Evolutionary conservation across 2,797 vertebrate genomes (phyloP), one percentile per base, ranked within the genome.

Genomic region (Chelon auratus): DNA sequence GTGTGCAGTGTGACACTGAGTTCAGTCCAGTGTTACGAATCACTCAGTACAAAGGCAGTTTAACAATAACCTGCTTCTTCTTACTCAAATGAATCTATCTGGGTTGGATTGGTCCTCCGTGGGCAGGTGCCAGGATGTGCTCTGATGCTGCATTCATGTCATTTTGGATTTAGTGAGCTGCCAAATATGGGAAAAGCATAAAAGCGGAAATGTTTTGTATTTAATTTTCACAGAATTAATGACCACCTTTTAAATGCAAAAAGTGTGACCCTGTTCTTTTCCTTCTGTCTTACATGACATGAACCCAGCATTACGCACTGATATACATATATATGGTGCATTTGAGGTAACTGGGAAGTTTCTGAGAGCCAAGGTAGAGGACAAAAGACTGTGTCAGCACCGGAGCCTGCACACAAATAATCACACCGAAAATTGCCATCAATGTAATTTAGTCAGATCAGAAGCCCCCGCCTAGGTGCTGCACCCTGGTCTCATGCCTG

Each of bases 1-100:
- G 87, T 93, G 92, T 93, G 92, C 92, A 87, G 89, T 89, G 89
- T 88, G 91, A 92, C 90, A 91, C 91, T 86, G 92, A 87, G 86
- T 82, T 87, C 67, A 88, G 82, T 91, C 82, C 87, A 87, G 88
- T 90, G 92, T 90, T 85, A 88, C 83, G 65, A 90, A 88, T 92
- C 86, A 91, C 86, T 92, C 89, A 81, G 79, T 91, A 92, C 91
- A 91, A 92, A 91, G 90, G 89, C 90, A 92, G 91, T 92, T 93
- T 90, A 75, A 84, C 84, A 83, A 90, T 80, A 87, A 91, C 86
- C 92, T 91, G 92, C 89, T 85, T 92, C 91, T 92, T 91, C 89
- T 90, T 81, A 84, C 75, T 89, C 82, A 83, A 81, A 89, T 87
- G 50, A 61, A 84, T 88, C 71, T 77, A 84, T 88, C 84, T 81